Base-by-base conservation (phyloP, 2,888 invertebrate genomes). In the Alitta virens region DNA sequence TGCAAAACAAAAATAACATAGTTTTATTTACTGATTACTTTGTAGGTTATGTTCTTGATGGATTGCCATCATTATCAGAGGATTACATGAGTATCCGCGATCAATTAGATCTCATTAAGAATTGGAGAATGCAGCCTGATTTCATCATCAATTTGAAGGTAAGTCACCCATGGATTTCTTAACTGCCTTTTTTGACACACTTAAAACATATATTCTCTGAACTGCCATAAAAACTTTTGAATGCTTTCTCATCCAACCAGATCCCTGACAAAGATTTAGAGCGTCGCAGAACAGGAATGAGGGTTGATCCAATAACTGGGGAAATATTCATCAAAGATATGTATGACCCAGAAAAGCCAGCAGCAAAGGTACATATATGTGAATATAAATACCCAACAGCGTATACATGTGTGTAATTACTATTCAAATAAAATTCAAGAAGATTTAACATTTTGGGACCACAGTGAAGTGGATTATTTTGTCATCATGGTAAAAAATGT, bases 11-110 rank as follows among this genome's bases (percentile, higher is more conserved):
- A n/a, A n/a, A n/a, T n/a, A n/a, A n/a, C n/a, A n/a, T n/a, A n/a
- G n/a, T n/a, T n/a, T n/a, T n/a, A n/a, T n/a, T n/a, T n/a, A n/a
- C n/a, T n/a, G n/a, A n/a, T n/a, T n/a, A n/a, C n/a, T n/a, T n/a
- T n/a, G n/a, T n/a, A 80, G 80, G 80, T 18, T 82, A 82, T 69
- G 73, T 82, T 23, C 61, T 82, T 61, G 82, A 82, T 73, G 82
- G 77, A 49, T 79, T 79, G 65, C 82, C 82, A 5, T 76, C 75
- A 52, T 63, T 78, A 43, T 73, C 72, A 38, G 80, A 80, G 64
- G 76, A 75, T 12, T 72, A 69, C 43, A 70, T 81, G 67, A 72
- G 73, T 18, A 74, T 80, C 12, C 68, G 73, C 59, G 78, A 82
- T 62, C 82, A 82, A 63, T 64, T 82, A 24, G 81, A 81, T 63